Evolutionary conservation across 1,140 invertebrate genomes (phyloP).

Genomic region (Drosophila ercepeae): DNA sequence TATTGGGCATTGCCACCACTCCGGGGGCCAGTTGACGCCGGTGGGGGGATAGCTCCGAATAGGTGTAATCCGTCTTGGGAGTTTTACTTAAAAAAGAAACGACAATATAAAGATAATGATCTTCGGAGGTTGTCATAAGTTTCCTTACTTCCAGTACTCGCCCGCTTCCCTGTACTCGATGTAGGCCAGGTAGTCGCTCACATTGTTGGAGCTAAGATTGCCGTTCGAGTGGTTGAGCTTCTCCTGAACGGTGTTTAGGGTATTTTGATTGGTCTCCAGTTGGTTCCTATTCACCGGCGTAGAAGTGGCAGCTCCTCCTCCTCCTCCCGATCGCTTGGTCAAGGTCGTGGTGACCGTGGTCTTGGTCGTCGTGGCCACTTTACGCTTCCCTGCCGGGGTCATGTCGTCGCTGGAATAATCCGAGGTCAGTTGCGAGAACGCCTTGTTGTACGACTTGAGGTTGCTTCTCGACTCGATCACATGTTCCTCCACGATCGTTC

Average conservation of each 20-base stretch:
- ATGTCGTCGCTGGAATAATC: slow-evolving; percentile 63
- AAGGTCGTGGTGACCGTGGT: slow-evolving; percentile 45
- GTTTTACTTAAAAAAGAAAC: slow-evolving; percentile 85
- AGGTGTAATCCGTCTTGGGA: slow-evolving; percentile 93
- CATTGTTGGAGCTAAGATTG: slow-evolving; percentile 39
- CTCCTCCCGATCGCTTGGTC: slow-evolving; percentile 46
- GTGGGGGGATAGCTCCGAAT: slow-evolving; percentile 89
- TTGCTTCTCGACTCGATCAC: slow-evolving; percentile 49
- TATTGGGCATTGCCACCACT: slow-evolving; percentile 91
- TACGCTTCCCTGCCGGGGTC: slow-evolving; percentile 46
- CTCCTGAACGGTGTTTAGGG: slow-evolving; percentile 66
- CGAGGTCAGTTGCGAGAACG: slow-evolving; percentile 46
- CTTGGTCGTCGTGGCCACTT: slow-evolving; percentile 16
- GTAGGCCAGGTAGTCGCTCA: slow-evolving; percentile 85
- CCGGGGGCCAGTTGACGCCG: slow-evolving; percentile 91
- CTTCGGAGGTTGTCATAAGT: too few species aligned
- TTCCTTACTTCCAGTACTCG: slow-evolving; percentile 88
- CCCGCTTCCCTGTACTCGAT: slow-evolving; percentile 87
- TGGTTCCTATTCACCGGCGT: slow-evolving; percentile 61
- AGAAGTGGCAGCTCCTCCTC: slow-evolving; percentile 63
- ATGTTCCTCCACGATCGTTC: slow-evolving; percentile 77
- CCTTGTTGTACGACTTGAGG: slow-evolving; percentile 50
- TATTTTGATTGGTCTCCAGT: slow-evolving; percentile 70
- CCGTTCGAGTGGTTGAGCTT: slow-evolving; percentile 70
- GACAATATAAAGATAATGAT: neutral